Conservation (phyloP, 2,888 invertebrate genomes). For the Drosophila mimetica region DNA sequence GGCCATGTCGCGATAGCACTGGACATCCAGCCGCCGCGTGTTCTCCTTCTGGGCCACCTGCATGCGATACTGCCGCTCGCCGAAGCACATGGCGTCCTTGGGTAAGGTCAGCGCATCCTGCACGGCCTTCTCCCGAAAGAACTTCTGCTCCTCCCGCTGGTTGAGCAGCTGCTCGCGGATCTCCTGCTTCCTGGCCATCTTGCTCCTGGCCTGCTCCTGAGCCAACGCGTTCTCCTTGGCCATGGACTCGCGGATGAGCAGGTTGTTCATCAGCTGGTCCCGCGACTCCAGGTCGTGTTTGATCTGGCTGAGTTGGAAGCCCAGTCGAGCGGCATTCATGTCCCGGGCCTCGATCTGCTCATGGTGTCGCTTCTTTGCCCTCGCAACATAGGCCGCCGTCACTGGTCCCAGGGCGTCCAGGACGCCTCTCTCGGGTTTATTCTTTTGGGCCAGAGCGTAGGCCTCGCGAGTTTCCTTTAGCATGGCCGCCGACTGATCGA, state of each 20-base stretch:
- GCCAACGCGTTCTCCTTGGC: slow-evolving; percentile 49
- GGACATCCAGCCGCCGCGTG: slow-evolving; percentile 7
- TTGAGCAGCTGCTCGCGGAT: slow-evolving; percentile 54
- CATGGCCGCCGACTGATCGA: slow-evolving; percentile 34
- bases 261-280: slow-evolving; percentile 54
- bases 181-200: slow-evolving; percentile 35
- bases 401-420: slow-evolving; percentile 54
- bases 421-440: slow-evolving; percentile 47
- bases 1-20: slow-evolving; percentile 25
- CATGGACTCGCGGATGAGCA: slow-evolving; percentile 52
- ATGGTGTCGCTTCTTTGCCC: slow-evolving; percentile 14
- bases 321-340: slow-evolving; percentile 30
- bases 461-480: slow-evolving; percentile 16
- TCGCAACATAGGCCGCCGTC: slow-evolving; percentile 24
- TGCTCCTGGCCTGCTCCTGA: slow-evolving; percentile 17
- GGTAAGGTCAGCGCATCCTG: slow-evolving; percentile 4
- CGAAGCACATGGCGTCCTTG: slow-evolving; percentile 55
- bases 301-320: slow-evolving; percentile 43
- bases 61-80: slow-evolving; percentile 58
- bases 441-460: neutral
- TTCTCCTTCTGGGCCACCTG: slow-evolving; percentile 2
- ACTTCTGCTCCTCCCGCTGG: slow-evolving; percentile 50
- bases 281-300: slow-evolving; percentile 46
- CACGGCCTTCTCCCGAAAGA: slow-evolving; percentile 34
- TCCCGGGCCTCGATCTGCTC: slow-evolving; percentile 43